Base-by-base conservation (phyloP, 2,888 invertebrate species). In the Crepidodera aurea region DNA sequence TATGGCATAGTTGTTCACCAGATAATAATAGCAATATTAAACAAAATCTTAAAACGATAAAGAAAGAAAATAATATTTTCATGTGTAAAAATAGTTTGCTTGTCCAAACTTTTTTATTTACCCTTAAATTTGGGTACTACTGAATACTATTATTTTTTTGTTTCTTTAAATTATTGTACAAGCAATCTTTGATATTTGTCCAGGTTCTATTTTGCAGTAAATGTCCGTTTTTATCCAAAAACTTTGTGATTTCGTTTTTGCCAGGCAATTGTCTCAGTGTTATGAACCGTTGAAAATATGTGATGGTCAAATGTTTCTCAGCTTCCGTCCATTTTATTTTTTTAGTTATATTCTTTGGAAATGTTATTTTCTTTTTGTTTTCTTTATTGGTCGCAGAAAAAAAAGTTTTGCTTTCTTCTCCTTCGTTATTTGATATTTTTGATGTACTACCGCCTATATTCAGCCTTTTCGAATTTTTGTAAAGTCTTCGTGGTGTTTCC, bases 181-280 rank as follows among this genome's bases (percentile, higher is more conserved):
- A 8, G 8, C 10, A 29, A 10, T 29, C 29, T 29, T 29, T 29
- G 8, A 29, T 29, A 29, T 29, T 29, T 10, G 7, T 29, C 29
- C 29, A 29, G 10, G 29, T 4, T 29, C 29, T 29, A 29, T 29
- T 8, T 8, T 4, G 10, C 5, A 29, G 29, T 10, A 29, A 10
- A 10, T 29, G 5, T 29, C 29, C 29, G 5, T 29, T 10, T 29
- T 10, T 10, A 67, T 67, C 18, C 32, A 50, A 46, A 22, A 18
- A 19, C 10, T 12, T 51, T 4, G 3, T 18, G 4, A 18, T 48
- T 29, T 51, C 34, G 51, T 10, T 22, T 29, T 51, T 25, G 1
- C 7, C 6, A 12, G 40, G 40, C 4, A 40, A 5, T 3, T 40
- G 4, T 19, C 10, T 18, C 16, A 40, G 4, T n/a, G 7, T 7